phyloP scores from a whole-genome alignment of 1,140 invertebrate species.

The Zaprionus kolodkinae region DNA sequence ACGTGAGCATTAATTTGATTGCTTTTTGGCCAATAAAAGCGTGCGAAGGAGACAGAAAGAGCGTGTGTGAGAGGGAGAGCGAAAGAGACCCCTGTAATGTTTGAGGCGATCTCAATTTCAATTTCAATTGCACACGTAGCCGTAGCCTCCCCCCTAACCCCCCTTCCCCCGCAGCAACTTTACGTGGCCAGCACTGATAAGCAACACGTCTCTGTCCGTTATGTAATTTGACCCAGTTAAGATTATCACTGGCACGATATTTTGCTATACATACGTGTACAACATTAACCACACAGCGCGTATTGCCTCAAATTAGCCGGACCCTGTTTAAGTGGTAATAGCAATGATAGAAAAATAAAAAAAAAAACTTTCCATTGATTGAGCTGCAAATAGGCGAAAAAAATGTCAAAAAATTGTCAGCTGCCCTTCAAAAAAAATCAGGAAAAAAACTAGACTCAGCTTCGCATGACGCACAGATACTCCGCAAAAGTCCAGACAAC shows the following conservation, averaged over 20 bases:
- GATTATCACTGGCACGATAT: constrained; percentile 46
- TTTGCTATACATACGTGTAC: not conserved
- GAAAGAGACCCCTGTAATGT: not conserved
- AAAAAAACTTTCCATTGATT: constrained; percentile 70
- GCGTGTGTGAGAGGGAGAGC: not conserved
- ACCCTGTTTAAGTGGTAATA: not conserved
- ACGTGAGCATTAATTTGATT: constrained; percentile 36
- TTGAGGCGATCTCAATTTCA: constrained; percentile 9
- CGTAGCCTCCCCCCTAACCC: too few species aligned
- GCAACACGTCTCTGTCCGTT: constrained; percentile 36
- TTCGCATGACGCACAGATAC: not conserved
- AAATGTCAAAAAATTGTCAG: constrained; percentile 40
- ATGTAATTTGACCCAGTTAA: constrained; percentile 68
- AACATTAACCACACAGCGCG: constrained; percentile 7
- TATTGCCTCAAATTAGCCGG: constrained; percentile 27
- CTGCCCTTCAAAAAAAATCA: constrained; percentile 24
- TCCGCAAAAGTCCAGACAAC: not conserved
- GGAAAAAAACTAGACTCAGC: too few species aligned
- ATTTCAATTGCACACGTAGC: constrained; percentile 32
- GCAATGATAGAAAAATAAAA: not conserved
- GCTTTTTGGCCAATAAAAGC: constrained; percentile 17
- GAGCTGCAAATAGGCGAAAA: constrained; percentile 39
- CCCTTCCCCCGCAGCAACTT: not conserved
- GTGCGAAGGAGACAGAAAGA: constrained; percentile 1
- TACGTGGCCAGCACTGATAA: constrained; percentile 54